Conservation (phyloP, 2,797 vertebrate species). For the Strix occidentalis region DNA sequence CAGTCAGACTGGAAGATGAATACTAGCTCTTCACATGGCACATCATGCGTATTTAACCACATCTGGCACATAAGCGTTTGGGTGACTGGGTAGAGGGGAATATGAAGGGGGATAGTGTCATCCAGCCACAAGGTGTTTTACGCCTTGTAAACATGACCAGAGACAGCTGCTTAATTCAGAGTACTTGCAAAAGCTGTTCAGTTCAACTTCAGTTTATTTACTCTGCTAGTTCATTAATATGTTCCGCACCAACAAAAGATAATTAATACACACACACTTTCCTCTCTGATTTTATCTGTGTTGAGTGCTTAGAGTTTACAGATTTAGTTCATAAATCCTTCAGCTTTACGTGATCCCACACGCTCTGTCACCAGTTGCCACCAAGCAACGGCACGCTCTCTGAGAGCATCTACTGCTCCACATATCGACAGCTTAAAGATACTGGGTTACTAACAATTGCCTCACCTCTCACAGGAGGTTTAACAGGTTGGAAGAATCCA, state of each 20-base stretch:
- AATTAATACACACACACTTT: not conserved
- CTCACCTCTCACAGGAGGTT: not conserved
- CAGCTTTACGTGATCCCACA: not conserved
- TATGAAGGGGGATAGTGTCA: not conserved
- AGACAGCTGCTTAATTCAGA: not conserved
- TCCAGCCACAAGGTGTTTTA: not conserved
- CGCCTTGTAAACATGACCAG: not conserved
- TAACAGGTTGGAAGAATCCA: not conserved
- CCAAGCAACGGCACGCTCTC: not conserved
- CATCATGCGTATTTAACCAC: not conserved
- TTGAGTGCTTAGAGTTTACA: not conserved
- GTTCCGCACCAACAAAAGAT: not conserved
- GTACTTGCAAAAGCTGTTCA: not conserved
- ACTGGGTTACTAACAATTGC: rapidly evolving
- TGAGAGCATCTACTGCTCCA: not conserved
- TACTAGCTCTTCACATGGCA: not conserved
- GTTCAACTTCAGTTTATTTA: not conserved
- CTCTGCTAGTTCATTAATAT: not conserved
- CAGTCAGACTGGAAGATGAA: not conserved
- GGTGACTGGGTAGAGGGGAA: not conserved
- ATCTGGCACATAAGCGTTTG: not conserved
- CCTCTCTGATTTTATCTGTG: not conserved
- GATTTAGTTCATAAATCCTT: constrained; percentile 41
- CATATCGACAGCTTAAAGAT: not conserved
- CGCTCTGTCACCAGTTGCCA: not conserved